phyloP scores from a whole-genome alignment of 2,888 invertebrate genomes.

The Zygogramma bicolorata region DNA sequence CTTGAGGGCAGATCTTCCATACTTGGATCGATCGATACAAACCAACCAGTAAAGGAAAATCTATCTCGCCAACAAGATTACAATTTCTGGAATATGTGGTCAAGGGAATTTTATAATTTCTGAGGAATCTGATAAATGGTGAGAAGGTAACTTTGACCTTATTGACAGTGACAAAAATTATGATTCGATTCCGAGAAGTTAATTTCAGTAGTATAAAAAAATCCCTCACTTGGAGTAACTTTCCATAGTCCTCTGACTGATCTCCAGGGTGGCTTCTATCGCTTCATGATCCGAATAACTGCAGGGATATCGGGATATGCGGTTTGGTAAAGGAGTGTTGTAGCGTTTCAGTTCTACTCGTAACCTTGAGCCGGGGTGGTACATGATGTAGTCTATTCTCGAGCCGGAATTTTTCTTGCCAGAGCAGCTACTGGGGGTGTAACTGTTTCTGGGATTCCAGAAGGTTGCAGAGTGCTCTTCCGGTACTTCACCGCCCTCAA shows the following conservation, averaged over 20 bases:
- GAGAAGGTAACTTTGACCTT: no score
- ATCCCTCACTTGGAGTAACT: neutral
- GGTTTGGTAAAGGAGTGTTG: constrained; percentile 78
- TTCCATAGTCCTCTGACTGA: constrained; percentile 55
- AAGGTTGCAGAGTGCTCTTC: constrained; percentile 75
- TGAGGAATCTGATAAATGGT: no score
- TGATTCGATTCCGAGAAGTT: no score
- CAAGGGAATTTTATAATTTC: no score
- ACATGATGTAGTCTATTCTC: constrained; percentile 93
- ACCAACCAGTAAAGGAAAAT: no score
- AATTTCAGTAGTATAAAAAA: no score
- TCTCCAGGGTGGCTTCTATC: constrained; percentile 72
- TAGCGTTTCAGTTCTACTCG: constrained; percentile 70
- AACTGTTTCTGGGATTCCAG: constrained; percentile 85
- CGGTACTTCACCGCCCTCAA: constrained; percentile 58
- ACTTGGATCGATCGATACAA: no score
- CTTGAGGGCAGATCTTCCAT: no score
- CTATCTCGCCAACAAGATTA: no score
- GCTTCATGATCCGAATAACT: constrained; percentile 95
- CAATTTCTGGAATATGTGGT: no score
- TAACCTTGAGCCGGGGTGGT: constrained; percentile 65
- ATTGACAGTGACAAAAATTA: no score
- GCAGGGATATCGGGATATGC: constrained; percentile 78
- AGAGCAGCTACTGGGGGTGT: constrained; percentile 73
- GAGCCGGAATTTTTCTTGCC: constrained; percentile 79